phyloP scores from a whole-genome alignment of 2,888 invertebrate genomes.

The Torymus aiolomorphi region DNA sequence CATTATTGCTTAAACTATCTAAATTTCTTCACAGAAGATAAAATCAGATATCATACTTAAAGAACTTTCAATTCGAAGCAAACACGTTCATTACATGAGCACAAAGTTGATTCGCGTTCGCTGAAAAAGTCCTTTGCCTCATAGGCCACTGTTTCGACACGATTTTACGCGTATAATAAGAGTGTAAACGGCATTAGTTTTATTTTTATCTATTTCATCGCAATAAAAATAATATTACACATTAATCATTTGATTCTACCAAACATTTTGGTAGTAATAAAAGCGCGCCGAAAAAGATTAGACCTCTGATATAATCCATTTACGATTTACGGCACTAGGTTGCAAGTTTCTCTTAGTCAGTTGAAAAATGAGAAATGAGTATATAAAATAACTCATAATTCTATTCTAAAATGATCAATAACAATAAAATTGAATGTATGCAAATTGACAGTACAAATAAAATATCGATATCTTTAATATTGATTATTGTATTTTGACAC shows the following conservation, averaged over 20 bases:
- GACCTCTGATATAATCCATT: neutral
- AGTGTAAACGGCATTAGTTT: neutral
- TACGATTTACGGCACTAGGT: too few relatives aligned
- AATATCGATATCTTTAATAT: too few relatives aligned
- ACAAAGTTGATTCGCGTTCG: constrained; percentile 2
- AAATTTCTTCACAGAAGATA: constrained; percentile 41
- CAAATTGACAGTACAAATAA: too few relatives aligned
- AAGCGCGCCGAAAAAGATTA: neutral
- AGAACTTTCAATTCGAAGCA: constrained; percentile 16
- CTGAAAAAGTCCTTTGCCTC: constrained; percentile 17
- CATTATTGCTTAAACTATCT: neutral
- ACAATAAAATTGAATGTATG: too few relatives aligned
- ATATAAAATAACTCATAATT: too few relatives aligned
- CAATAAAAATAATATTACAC: constrained; percentile 13
- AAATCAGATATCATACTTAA: constrained; percentile 12
- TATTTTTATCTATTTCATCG: neutral
- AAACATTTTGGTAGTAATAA: constrained; percentile 35
- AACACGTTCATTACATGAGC: neutral
- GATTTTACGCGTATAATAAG: neutral
- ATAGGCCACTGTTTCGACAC: neutral
- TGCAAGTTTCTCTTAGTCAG: too few relatives aligned
- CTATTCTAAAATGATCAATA: too few relatives aligned
- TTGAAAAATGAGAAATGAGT: too few relatives aligned
- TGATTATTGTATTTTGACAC: too few relatives aligned
- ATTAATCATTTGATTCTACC: constrained; percentile 29